A percentile compares a stretch with the other conserved stretches of the same genome.
These are phyloP conservation scores for Aethina tumida DNA, from an alignment of 1,140 invertebrate species.

Conservation along the genomic window DNA sequence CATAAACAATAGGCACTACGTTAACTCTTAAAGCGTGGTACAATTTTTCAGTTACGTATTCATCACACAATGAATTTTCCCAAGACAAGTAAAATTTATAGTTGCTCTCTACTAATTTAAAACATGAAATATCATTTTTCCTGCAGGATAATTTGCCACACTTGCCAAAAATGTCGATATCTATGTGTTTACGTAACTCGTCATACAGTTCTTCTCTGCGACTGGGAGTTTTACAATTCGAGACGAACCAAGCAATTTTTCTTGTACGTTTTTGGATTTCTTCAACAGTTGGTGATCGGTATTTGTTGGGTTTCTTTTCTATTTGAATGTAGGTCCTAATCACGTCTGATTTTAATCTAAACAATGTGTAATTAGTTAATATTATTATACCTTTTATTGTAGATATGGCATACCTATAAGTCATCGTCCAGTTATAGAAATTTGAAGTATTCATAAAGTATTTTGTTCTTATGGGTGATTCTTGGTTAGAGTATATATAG, in stretches of 20 bases:
- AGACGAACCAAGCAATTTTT: constrained; percentile 49
- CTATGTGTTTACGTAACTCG: constrained; percentile 45
- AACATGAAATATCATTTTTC: constrained; percentile 31
- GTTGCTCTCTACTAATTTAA: constrained; percentile 35
- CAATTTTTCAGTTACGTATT: constrained; percentile 52
- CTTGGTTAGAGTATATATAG: too few species aligned
- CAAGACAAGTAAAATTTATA: constrained; percentile 46
- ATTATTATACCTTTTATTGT: neutral
- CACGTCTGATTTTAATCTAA: constrained; percentile 13
- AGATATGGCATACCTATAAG: constrained; percentile 5
- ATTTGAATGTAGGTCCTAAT: constrained; percentile 8
- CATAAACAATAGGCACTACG: constrained; percentile 48
- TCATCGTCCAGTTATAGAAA: constrained; percentile 8
- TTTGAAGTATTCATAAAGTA: too few species aligned
- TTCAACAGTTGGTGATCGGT: constrained; percentile 9
- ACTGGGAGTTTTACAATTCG: constrained; percentile 46
- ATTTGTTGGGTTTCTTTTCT: constrained; percentile 1
- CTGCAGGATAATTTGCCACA: constrained; percentile 39
- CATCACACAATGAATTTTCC: constrained; percentile 46
- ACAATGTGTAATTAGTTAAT: neutral
- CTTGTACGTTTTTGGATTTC: constrained; percentile 32
- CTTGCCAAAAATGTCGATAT: constrained; percentile 57
- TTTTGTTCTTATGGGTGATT: too few species aligned
- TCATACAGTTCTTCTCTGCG: constrained; percentile 43
- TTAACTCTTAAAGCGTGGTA: constrained; percentile 33